Evolutionary conservation across 2,797 vertebrate species (phyloP).

Genomic region (Cirrhinus molitorella): DNA sequence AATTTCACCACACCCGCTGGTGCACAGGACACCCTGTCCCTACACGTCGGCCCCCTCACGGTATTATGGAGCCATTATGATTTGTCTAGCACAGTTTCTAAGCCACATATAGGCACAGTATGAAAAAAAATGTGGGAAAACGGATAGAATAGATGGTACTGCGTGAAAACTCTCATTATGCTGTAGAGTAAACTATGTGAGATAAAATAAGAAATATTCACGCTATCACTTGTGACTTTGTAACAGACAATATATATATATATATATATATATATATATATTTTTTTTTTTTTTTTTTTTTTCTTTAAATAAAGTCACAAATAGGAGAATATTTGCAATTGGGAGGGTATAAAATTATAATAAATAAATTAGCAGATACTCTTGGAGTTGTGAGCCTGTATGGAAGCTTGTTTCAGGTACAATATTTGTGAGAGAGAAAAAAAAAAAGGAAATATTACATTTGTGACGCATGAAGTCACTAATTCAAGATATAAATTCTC

Average conservation of each 20-base stretch:
- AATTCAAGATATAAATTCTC: too few species aligned
- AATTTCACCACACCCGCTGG: background rate
- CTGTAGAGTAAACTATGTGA: background rate
- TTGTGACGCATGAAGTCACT: too few species aligned
- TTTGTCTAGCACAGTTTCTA: background rate
- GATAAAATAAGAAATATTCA: background rate
- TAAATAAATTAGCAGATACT: too few species aligned
- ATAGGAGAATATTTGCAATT: background rate
- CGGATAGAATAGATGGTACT: background rate
- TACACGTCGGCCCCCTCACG: background rate
- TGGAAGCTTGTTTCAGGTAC: too few species aligned
- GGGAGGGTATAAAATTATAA: too few species aligned
- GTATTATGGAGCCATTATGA: background rate
- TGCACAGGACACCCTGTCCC: background rate
- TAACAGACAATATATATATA: too few species aligned
- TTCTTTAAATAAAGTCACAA: background rate
- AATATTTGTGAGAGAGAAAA: too few species aligned
- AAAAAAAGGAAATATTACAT: too few species aligned
- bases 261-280: too few species aligned
- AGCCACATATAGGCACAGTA: background rate
- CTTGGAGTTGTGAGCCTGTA: too few species aligned
- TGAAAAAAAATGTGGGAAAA: background rate
- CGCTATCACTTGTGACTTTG: too few species aligned
- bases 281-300: too few species aligned
- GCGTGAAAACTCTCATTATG: background rate